Evolutionary conservation across 2,888 invertebrate genomes (phyloP).

Genomic region (Lithophane socia): DNA sequence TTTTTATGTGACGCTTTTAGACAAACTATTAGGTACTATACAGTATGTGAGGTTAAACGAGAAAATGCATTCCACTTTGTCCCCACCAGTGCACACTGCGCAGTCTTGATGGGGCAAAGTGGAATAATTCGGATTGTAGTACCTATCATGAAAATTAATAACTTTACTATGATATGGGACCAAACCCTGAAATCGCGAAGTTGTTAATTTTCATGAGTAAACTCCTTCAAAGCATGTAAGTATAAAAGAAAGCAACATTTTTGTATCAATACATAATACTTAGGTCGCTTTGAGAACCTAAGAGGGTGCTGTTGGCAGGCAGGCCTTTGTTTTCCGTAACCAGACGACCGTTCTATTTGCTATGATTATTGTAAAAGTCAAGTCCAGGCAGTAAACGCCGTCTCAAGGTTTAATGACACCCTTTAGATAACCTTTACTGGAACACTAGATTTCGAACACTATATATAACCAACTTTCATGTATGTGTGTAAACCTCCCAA

Average conservation of each 20-base stretch:
- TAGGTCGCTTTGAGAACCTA: conserved; percentile 3
- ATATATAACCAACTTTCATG: neutral
- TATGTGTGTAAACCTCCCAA: too few relatives aligned
- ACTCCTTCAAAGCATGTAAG: neutral
- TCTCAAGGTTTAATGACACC: conserved; percentile 30
- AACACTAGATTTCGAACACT: neutral
- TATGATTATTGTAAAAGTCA: conserved; percentile 17
- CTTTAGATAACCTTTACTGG: conserved; percentile 35
- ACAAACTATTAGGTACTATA: neutral
- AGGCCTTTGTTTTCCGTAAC: conserved; percentile 6
- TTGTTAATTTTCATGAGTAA: neutral
- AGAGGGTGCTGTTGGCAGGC: neutral
- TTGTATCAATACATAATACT: neutral
- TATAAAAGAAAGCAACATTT: neutral
- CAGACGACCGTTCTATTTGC: neutral
- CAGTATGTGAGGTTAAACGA: neutral
- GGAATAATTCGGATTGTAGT: too few relatives aligned
- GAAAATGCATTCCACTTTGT: too few relatives aligned
- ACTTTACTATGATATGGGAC: too few relatives aligned
- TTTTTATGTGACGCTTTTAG: conserved; percentile 13
- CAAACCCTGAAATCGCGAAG: neutral
- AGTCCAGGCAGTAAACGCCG: neutral
- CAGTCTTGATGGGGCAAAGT: too few relatives aligned
- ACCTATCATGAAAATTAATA: too few relatives aligned
- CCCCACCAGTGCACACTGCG: too few relatives aligned